A percentile compares a stretch with the other conserved stretches of the same genome.
phyloP scores from a whole-genome alignment of 2,113 vertebrate genomes.

The Campylorhamphus procurvoides region DNA sequence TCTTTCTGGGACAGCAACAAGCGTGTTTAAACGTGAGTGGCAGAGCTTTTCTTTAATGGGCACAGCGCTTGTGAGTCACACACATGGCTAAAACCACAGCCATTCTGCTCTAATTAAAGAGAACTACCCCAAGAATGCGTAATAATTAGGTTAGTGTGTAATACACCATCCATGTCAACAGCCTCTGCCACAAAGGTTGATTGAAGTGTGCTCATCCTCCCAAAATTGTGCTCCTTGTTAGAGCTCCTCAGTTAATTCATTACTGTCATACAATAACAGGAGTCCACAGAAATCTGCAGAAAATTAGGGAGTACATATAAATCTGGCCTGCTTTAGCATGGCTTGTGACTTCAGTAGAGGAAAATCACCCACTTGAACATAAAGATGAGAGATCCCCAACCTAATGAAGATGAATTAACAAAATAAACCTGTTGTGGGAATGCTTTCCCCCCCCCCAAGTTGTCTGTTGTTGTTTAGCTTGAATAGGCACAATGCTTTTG shows the following conservation, averaged over 20 bases:
- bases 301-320: slow-evolving; percentile 22
- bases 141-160: slow-evolving; percentile 49
- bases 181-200: background rate
- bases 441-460: background rate
- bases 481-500: slow-evolving; percentile 2
- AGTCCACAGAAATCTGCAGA: slow-evolving; percentile 44
- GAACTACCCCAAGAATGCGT: slow-evolving; percentile 54
- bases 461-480: slow-evolving; percentile 41
- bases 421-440: background rate
- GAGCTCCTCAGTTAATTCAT: background rate
- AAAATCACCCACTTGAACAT: slow-evolving; percentile 25
- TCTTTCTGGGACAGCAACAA: background rate
- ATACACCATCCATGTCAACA: slow-evolving; percentile 8
- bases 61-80: slow-evolving; percentile 29
- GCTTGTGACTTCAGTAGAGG: background rate
- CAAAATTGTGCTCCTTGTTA: background rate
- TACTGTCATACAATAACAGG: background rate
- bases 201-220: slow-evolving; percentile 27
- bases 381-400: background rate
- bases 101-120: slow-evolving; percentile 66
- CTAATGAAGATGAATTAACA: background rate
- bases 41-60: background rate
- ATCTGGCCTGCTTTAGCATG: background rate
- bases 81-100: slow-evolving; percentile 7
- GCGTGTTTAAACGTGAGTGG: background rate